A percentile compares a stretch with the other conserved stretches of the same genome.
phyloP scores from a whole-genome alignment of 2,113 vertebrate genomes.

The Bubo blakistoni region DNA sequence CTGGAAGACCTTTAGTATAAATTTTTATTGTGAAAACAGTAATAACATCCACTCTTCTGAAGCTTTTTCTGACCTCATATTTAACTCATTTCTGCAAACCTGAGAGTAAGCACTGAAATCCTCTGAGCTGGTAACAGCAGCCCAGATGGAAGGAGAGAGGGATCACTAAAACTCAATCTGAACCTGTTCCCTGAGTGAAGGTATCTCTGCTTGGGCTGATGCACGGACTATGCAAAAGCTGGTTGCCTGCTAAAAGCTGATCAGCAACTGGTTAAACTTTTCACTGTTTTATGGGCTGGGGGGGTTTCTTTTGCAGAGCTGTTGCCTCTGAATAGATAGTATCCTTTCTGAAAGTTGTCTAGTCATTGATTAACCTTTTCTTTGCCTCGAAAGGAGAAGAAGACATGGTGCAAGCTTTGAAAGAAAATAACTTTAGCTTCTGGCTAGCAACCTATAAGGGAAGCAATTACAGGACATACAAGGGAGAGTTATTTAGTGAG shows the following conservation, averaged over 20 bases:
- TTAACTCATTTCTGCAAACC: not conserved
- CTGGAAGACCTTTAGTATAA: not conserved
- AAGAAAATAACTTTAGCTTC: not conserved
- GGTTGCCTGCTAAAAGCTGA: not conserved
- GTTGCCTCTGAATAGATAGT: not conserved
- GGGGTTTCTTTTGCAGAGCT: not conserved
- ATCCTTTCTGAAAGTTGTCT: not conserved
- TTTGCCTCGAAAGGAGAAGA: not conserved
- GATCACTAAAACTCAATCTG: not conserved
- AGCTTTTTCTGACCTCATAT: not conserved
- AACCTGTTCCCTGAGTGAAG: not conserved
- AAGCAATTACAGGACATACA: not conserved
- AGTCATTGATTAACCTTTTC: not conserved
- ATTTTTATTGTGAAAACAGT: not conserved
- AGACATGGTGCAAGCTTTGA: not conserved
- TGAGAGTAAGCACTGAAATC: not conserved
- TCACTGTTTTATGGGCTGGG: not conserved
- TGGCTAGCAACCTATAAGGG: not conserved
- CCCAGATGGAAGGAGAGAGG: not conserved
- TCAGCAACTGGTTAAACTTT: not conserved
- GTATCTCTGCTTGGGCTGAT: not conserved
- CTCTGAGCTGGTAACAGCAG: not conserved
- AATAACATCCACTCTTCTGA: not conserved
- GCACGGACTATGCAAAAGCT: not conserved
- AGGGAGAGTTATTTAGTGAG: not conserved